Conservation (phyloP, 2,888 invertebrate species). For the Uloborus plumipes region DNA sequence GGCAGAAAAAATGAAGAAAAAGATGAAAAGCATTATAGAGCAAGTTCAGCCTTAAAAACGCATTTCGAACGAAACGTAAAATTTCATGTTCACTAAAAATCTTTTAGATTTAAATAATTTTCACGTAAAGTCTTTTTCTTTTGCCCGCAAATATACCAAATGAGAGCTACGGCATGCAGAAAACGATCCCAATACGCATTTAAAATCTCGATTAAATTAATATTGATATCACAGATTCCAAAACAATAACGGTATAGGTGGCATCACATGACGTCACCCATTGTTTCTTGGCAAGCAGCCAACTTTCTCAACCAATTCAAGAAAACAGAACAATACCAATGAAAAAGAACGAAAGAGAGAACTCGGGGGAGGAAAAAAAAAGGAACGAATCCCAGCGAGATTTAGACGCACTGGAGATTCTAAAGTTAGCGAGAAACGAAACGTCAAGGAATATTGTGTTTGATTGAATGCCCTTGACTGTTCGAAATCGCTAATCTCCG, state of each 20-base stretch:
- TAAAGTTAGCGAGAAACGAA: conserved; percentile 32
- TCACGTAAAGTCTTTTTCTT: no score
- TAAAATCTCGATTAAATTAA: no score
- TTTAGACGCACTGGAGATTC: conserved; percentile 49
- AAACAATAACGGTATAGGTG: conserved; percentile 61
- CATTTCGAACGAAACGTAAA: no score
- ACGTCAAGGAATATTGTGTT: conserved; percentile 48
- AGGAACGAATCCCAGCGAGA: conserved; percentile 28
- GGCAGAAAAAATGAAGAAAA: no score
- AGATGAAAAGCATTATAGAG: no score
- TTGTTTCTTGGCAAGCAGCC: conserved; percentile 57
- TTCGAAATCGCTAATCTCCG: conserved; percentile 56
- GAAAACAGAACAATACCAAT: conserved; percentile 9
- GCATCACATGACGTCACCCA: conserved; percentile 46
- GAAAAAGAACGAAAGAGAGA: conserved; percentile 1
- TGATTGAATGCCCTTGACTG: conserved; percentile 61
- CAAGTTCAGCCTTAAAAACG: no score
- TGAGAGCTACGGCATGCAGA: no score
- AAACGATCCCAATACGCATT: no score
- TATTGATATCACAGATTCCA: neutral
- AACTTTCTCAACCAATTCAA: conserved; percentile 29
- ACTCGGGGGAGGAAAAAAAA: neutral
- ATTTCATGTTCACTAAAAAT: no score
- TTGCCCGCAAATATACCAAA: no score
- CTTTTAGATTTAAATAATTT: no score